phyloP scores from a whole-genome alignment of 1,140 invertebrate genomes.

The Leptinotarsa undecemlineata region DNA sequence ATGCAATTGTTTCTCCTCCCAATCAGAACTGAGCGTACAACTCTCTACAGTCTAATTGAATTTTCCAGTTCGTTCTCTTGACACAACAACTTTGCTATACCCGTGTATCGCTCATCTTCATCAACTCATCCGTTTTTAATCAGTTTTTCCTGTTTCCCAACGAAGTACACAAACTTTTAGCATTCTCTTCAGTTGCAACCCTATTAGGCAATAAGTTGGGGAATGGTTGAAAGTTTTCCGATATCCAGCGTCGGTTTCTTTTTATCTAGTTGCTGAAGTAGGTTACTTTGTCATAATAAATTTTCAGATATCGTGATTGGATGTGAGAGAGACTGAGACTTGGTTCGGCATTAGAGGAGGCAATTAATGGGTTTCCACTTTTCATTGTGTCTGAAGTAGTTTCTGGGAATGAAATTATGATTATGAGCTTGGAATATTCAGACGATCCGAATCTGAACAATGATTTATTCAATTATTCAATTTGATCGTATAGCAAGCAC shows the following conservation, averaged over 20 bases:
- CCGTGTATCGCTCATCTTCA: neutral
- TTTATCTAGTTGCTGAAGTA: conserved; percentile 13
- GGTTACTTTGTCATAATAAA: conserved; percentile 18
- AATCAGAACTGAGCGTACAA: neutral
- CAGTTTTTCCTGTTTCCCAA: conserved; percentile 10
- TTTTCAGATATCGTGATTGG: conserved; percentile 3
- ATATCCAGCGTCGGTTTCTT: conserved; percentile 4
- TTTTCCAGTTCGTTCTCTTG: neutral
- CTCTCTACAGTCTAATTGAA: neutral
- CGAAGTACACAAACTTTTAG: conserved; percentile 15
- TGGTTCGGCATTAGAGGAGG: neutral
- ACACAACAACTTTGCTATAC: neutral
- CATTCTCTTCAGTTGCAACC: conserved; percentile 1
- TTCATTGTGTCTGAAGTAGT: neutral
- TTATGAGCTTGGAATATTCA: neutral
- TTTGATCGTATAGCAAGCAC: neutral
- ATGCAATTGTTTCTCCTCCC: neutral
- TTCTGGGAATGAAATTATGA: neutral
- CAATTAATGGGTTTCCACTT: conserved; percentile 8
- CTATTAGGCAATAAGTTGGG: conserved; percentile 16
- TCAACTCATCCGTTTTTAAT: conserved; percentile 14
- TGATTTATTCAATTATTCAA: neutral
- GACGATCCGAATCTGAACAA: neutral
- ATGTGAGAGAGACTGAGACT: conserved; percentile 11
- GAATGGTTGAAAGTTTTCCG: conserved; percentile 17